These are phyloP conservation scores for Erebia epiphron DNA, from an alignment of 2,888 invertebrate genomes.

Conservation along the genomic window DNA sequence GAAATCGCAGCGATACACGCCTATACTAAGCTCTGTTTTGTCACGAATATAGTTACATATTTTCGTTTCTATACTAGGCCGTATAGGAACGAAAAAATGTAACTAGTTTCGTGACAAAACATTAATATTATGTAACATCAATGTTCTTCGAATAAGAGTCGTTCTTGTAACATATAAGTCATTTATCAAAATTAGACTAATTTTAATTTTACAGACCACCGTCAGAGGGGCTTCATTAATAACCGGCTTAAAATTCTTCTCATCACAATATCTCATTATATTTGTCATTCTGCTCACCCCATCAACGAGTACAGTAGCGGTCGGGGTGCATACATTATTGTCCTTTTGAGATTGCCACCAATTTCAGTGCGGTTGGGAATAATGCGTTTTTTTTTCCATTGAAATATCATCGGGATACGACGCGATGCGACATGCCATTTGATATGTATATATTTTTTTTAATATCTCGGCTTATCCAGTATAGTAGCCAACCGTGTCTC, in stretches of 20 bases:
- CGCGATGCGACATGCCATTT: background rate
- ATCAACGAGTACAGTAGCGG: conserved; percentile 8
- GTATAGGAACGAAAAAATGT: no score
- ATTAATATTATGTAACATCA: no score
- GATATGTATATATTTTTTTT: background rate
- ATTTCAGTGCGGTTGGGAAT: conserved; percentile 25
- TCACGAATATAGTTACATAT: no score
- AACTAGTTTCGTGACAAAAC: no score
- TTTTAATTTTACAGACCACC: conserved; percentile 25
- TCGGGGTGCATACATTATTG: conserved; percentile 47
- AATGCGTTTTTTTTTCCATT: conserved; percentile 19
- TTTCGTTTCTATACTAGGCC: no score
- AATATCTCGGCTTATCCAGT: background rate
- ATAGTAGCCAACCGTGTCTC: background rate
- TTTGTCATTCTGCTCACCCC: conserved; percentile 27
- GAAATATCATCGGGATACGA: conserved; percentile 5
- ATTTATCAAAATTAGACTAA: conserved; percentile 23
- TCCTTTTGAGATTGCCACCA: conserved; percentile 46
- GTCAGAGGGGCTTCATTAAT: conserved; percentile 29
- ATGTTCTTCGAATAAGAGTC: no score
- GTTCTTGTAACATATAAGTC: background rate
- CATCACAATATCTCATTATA: conserved; percentile 27
- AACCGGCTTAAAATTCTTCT: conserved; percentile 32
- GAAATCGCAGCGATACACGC: no score
- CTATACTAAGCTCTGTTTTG: no score